A percentile compares a stretch with the other conserved stretches of the same genome.
Conservation (phyloP, 2,113 vertebrate genomes). For the Cichladusa arquata region DNA sequence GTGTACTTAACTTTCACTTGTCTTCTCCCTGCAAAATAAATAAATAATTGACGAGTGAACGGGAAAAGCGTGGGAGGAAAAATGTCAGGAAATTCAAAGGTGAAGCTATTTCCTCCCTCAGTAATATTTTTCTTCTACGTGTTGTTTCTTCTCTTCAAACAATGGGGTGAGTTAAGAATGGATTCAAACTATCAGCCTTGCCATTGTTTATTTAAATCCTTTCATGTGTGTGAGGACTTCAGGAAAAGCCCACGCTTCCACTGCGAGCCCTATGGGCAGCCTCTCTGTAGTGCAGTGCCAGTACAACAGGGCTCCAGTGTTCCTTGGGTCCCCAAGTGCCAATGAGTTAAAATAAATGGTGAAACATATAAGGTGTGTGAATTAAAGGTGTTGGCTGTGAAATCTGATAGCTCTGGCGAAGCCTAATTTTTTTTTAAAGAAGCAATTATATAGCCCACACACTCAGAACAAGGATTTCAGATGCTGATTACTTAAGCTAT, state of each 20-base stretch:
- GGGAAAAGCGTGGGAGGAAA: constrained; percentile 72
- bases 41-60: constrained; percentile 53
- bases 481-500: background rate
- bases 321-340: background rate
- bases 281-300: background rate
- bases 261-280: background rate
- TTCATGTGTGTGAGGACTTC: constrained; percentile 47
- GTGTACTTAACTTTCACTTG: constrained; percentile 59
- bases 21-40: constrained; percentile 55
- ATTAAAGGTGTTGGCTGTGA: background rate
- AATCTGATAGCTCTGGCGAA: background rate
- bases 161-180: constrained; percentile 55
- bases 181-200: constrained; percentile 35
- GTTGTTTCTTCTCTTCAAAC: constrained; percentile 68
- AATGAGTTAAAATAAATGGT: background rate
- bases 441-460: background rate
- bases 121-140: constrained; percentile 45
- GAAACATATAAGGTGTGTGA: background rate
- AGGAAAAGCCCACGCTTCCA: constrained; percentile 48
- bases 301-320: background rate
- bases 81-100: constrained; percentile 75
- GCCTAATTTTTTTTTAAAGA: background rate
- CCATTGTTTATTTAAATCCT: constrained; percentile 59
- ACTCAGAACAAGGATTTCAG: background rate
- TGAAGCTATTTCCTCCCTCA: constrained; percentile 70